phyloP scores from a whole-genome alignment of 2,888 invertebrate species.

The Colletes collaris region DNA sequence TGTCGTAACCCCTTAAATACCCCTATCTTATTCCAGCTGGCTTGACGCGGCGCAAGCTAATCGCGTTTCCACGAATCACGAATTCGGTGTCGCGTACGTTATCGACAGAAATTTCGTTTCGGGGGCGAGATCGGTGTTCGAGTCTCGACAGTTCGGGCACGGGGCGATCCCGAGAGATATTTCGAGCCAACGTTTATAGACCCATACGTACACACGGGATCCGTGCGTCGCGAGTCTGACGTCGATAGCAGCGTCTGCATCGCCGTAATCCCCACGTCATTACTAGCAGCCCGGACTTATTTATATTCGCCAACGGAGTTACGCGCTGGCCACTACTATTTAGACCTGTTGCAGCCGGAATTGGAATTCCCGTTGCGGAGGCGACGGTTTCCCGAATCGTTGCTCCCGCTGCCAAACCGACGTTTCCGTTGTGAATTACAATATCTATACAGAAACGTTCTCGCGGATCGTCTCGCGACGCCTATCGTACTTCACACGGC shows the following conservation, averaged over 20 bases:
- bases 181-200: constrained; percentile 27
- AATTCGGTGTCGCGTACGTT: too few species aligned
- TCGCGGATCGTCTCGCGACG: too few species aligned
- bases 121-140: too few species aligned
- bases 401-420: constrained; percentile 40
- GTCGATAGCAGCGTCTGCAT: constrained; percentile 56
- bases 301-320: constrained; percentile 52
- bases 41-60: too few species aligned
- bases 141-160: not conserved
- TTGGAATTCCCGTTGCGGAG: constrained; percentile 41
- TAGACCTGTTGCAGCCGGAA: constrained; percentile 52
- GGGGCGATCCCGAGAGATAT: constrained; percentile 34
- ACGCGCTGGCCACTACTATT: constrained; percentile 27
- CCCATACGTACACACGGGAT: constrained; percentile 6
- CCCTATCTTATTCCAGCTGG: too few species aligned
- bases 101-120: too few species aligned
- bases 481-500: too few species aligned
- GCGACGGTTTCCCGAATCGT: not conserved
- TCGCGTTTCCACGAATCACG: too few species aligned
- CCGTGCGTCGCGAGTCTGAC: constrained; percentile 52
- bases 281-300: constrained; percentile 52
- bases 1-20: too few species aligned
- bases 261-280: constrained; percentile 55
- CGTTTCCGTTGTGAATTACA: not conserved
- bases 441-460: too few species aligned